Percentiles rank a stretch among this genome's conserved stretches.
Evolutionary conservation across 2,888 invertebrate genomes (phyloP).

Genomic region (Platynereis dumerilii): DNA sequence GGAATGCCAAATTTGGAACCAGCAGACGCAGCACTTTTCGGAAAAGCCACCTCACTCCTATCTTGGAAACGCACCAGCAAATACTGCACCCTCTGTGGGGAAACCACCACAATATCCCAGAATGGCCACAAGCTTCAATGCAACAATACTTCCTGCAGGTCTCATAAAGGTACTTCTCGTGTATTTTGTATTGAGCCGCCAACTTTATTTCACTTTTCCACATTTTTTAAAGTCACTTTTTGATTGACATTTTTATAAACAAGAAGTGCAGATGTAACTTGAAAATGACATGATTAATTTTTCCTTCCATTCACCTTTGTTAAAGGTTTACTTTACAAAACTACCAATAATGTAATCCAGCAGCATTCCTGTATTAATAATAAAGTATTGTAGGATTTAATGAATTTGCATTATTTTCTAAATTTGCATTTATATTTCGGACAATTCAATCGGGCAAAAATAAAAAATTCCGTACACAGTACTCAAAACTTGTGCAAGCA

Average conservation of each 20-base stretch:
- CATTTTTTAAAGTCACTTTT: not conserved
- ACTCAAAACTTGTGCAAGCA: too few relatives aligned
- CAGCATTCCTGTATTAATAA: too few relatives aligned
- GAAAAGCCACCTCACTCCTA: slow-evolving; percentile 3
- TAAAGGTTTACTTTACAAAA: too few relatives aligned
- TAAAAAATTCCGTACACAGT: too few relatives aligned
- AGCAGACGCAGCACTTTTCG: slow-evolving; percentile 3
- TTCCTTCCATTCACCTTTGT: too few relatives aligned
- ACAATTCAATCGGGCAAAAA: too few relatives aligned
- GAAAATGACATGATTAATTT: too few relatives aligned
- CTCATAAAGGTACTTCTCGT: slow-evolving; percentile 9
- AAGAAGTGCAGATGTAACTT: not conserved
- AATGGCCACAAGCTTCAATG: slow-evolving; percentile 7
- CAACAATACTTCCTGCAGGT: not conserved
- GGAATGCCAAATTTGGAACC: slow-evolving; percentile 1
- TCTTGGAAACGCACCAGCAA: slow-evolving; percentile 6
- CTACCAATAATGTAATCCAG: too few relatives aligned
- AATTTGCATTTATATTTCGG: too few relatives aligned
- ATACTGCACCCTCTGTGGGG: slow-evolving; percentile 6
- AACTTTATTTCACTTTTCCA: too few relatives aligned
- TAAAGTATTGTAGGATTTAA: too few relatives aligned
- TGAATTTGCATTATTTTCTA: too few relatives aligned
- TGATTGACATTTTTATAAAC: not conserved
- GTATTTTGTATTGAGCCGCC: not conserved
- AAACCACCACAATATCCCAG: not conserved